Percentiles rank a stretch among this genome's conserved stretches.
These are phyloP conservation scores for Podarcis raffonei DNA, from an alignment of 2,113 vertebrate genomes.

Conservation along the genomic window DNA sequence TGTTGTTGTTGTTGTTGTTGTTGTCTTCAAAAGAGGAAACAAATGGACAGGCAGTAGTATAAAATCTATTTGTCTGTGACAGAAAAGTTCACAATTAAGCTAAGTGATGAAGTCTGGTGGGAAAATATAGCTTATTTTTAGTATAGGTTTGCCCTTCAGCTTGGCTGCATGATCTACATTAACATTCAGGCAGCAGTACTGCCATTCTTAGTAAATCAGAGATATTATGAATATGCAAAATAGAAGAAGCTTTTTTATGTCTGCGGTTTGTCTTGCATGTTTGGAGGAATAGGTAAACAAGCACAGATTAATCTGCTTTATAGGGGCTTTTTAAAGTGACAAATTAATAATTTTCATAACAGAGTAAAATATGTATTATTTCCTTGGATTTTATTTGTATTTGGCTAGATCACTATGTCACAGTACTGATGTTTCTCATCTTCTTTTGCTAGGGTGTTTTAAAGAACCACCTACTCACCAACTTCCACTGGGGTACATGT, in stretches of 20 bases:
- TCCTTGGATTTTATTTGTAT: conserved; percentile 19
- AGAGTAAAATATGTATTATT: conserved; percentile 50
- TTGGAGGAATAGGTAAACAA: conserved; percentile 66
- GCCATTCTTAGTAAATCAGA: conserved; percentile 68
- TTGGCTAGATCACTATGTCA: conserved; percentile 23
- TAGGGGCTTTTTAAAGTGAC: not conserved
- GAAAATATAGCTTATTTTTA: conserved; percentile 59
- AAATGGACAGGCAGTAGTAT: conserved; percentile 27
- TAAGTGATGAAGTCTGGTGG: conserved; percentile 40
- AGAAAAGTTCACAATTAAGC: conserved; percentile 32
- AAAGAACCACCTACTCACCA: not conserved
- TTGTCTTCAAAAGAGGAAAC: not conserved
- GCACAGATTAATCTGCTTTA: conserved; percentile 51
- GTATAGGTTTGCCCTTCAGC: conserved; percentile 69
- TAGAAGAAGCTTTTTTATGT: conserved; percentile 62
- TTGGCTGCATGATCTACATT: conserved; percentile 68
- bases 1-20: too few relatives aligned
- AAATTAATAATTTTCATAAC: conserved; percentile 51
- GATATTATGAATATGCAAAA: conserved; percentile 75
- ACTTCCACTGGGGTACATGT: not conserved
- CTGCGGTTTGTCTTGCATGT: conserved; percentile 66
- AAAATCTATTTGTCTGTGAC: conserved; percentile 11
- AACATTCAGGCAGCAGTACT: conserved; percentile 67
- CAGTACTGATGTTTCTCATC: conserved; percentile 44
- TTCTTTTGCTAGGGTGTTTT: conserved; percentile 18